phyloP scores from a whole-genome alignment of 2,113 vertebrate species.

The Trichechus manatus region DNA sequence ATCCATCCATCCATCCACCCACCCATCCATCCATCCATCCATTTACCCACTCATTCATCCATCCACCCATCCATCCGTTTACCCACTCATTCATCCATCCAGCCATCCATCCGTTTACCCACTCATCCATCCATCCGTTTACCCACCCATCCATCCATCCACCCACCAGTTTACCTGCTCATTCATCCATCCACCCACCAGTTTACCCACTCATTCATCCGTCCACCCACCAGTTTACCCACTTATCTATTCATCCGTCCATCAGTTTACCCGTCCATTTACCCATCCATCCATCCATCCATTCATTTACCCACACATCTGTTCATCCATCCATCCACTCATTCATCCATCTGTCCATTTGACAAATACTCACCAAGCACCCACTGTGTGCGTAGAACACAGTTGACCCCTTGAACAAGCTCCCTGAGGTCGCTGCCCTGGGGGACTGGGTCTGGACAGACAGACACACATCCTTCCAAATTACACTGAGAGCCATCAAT shows the following conservation, averaged over 20 bases:
- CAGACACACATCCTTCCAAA: not conserved
- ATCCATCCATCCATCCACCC: not conserved
- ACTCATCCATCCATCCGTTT: too few species aligned
- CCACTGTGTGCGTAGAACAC: not conserved
- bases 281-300: not conserved
- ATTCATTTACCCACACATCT: not conserved
- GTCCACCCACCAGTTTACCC: too few species aligned
- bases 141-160: not conserved
- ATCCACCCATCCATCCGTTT: not conserved
- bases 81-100: too few species aligned
- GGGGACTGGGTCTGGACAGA: not conserved
- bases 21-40: not conserved
- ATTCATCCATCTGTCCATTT: fast-evolving
- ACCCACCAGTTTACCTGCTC: not conserved
- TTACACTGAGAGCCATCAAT: fast-evolving
- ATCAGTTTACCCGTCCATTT: not conserved
- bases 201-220: too few species aligned
- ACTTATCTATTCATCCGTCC: too few species aligned
- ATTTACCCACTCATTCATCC: not conserved
- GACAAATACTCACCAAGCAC: fast-evolving
- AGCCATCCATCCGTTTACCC: too few species aligned
- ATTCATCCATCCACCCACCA: not conserved
- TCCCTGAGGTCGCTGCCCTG: not conserved
- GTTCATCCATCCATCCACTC: not conserved
- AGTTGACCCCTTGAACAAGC: too few species aligned